Evolutionary conservation across 1,140 invertebrate species (phyloP), one percentile per base, ranked within the genome.

Genomic region (Bombus waltoni): DNA sequence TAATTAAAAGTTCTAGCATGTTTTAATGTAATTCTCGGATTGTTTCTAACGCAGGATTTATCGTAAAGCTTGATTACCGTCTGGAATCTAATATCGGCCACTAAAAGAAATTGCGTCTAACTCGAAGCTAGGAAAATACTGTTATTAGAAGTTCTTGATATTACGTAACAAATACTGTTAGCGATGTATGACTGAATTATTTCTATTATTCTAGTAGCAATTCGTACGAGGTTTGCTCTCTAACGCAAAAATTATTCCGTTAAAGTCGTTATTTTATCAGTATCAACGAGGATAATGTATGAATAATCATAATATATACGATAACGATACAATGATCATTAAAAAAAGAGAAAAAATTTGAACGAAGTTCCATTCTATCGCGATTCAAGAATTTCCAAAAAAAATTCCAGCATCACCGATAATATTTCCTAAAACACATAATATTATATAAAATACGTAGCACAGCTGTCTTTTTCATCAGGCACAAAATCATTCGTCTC

Each of bases 141-240:
- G 76, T 85, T 47, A 84, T 83, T 82, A 78, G 32, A 83, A 70
- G 47, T 57, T 73, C 53, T 38, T 42, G 32, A 59, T 75, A 83
- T 73, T 87, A 84, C 25, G 44, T 80, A 72, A 71, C 59, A 44
- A 71, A 90, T 87, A 90, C 86, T 90, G 88, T 90, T 90, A 89
- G 76, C 78, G 62, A 87, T 73, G 71, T 81, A 74, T 70, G 57
- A 75, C 66, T 88, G 65, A 66, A 70, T 85, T 83, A 83, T 42
- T 62, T 66, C 78, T 82, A 75, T 83, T 77, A 77, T 68, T 81
- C 18, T 70, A 84, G 35, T 38, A 74, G 32, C 35, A 59, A 73
- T 74, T 74, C 47, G 22, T 76, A 35, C 42, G 11, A n/a, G 42
- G 40, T 76, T 76, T 15, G 66, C 1, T 22, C 47, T 53, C 47